Evolutionary conservation across 2,797 vertebrate genomes (phyloP).

Genomic region (Lagorchestes hirsutus): DNA sequence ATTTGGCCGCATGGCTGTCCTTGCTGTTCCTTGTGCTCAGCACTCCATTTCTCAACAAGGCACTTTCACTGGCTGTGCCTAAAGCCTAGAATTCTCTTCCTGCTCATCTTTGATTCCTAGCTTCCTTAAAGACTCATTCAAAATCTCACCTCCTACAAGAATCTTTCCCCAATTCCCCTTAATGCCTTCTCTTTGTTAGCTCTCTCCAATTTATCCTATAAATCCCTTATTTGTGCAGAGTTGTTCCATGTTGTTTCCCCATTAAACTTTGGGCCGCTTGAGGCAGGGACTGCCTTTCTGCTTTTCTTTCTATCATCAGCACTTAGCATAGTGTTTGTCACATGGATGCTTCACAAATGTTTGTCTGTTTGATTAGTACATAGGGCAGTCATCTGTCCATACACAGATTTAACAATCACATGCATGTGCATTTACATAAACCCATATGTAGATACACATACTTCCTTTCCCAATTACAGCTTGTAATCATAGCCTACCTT

Average conservation of each 20-base stretch:
- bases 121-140: neutral
- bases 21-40: neutral
- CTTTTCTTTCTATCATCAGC: neutral
- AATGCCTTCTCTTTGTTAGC: neutral
- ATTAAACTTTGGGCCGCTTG: neutral
- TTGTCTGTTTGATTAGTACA: neutral
- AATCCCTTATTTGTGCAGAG: neutral
- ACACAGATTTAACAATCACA: neutral
- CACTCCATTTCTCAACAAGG: neutral
- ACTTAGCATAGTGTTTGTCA: neutral
- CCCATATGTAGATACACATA: neutral
- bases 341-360: neutral
- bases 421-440: neutral
- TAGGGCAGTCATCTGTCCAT: neutral
- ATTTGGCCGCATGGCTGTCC: accelerated
- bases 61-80: neutral
- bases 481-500: neutral
- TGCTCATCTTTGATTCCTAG: neutral
- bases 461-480: neutral
- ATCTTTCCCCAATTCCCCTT: neutral
- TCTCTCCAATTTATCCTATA: neutral
- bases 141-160: neutral
- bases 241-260: neutral
- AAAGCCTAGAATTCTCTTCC: neutral
- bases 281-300: neutral